Evolutionary conservation across 2,113 vertebrate species (phyloP).

Genomic region (Tringa solitaria): DNA sequence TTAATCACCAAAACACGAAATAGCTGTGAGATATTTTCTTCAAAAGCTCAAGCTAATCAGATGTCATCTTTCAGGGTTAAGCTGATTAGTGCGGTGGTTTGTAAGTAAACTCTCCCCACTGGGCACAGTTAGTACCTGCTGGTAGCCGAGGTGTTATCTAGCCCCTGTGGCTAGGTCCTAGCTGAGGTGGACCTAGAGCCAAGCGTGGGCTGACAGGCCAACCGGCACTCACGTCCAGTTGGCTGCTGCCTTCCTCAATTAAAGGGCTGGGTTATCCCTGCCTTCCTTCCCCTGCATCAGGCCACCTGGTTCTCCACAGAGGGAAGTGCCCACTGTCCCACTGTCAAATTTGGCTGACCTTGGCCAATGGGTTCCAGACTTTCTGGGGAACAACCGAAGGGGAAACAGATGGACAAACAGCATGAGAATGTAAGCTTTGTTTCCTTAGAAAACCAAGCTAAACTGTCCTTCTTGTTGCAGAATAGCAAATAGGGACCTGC

Average conservation of each 20-base stretch:
- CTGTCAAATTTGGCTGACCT: neutral
- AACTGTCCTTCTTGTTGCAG: neutral
- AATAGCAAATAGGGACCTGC: neutral
- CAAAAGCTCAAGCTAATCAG: neutral
- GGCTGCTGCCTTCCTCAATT: neutral
- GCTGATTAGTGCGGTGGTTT: neutral
- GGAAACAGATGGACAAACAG: slow-evolving; percentile 27
- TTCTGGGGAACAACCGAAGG: neutral
- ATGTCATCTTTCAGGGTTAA: neutral
- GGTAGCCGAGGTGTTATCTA: neutral
- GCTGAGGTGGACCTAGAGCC: neutral
- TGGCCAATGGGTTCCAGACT: neutral
- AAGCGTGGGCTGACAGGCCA: neutral
- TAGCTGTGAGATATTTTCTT: neutral
- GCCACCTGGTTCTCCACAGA: fast-evolving
- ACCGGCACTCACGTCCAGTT: fast-evolving
- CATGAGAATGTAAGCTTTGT: neutral
- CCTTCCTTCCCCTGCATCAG: neutral
- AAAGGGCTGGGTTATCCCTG: neutral
- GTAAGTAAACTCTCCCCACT: neutral
- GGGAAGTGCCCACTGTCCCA: neutral
- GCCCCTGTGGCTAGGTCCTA: fast-evolving
- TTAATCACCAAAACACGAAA: neutral
- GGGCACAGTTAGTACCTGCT: neutral
- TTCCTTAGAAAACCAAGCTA: neutral